Evolutionary conservation across 1,140 invertebrate genomes (phyloP).

Genomic region (Calycopis cecrops): DNA sequence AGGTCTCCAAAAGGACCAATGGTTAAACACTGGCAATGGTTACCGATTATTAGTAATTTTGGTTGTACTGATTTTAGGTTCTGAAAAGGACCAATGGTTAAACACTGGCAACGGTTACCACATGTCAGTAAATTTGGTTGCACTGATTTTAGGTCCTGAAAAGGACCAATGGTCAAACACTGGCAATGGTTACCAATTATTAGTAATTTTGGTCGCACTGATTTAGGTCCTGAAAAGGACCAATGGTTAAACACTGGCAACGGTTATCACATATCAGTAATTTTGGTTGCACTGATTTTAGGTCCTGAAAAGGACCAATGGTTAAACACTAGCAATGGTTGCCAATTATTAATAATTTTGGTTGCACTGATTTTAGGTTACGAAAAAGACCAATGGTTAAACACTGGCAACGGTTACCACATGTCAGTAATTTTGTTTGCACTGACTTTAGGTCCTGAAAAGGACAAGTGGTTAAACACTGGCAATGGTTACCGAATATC

Average conservation of each 20-base stretch:
- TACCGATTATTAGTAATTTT: too few relatives aligned
- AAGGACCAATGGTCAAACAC: conserved; percentile 11
- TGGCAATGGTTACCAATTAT: conserved; percentile 4
- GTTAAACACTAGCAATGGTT: too few relatives aligned
- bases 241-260: conserved; percentile 5
- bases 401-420: too few relatives aligned
- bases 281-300: neutral
- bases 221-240: conserved; percentile 13
- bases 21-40: conserved; percentile 14
- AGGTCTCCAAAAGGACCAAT: conserved; percentile 12
- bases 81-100: too few relatives aligned
- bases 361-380: too few relatives aligned
- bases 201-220: conserved; percentile 10
- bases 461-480: too few relatives aligned
- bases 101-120: neutral
- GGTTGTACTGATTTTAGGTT: neutral
- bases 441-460: too few relatives aligned
- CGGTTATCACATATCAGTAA: neutral
- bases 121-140: neutral
- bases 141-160: conserved; percentile 7
- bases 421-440: too few relatives aligned
- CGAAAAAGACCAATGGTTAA: too few relatives aligned
- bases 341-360: too few relatives aligned
- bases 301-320: neutral
- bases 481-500: too few relatives aligned